Evolutionary conservation across 2,888 invertebrate species (phyloP).

Genomic region (Thalpophila matura): DNA sequence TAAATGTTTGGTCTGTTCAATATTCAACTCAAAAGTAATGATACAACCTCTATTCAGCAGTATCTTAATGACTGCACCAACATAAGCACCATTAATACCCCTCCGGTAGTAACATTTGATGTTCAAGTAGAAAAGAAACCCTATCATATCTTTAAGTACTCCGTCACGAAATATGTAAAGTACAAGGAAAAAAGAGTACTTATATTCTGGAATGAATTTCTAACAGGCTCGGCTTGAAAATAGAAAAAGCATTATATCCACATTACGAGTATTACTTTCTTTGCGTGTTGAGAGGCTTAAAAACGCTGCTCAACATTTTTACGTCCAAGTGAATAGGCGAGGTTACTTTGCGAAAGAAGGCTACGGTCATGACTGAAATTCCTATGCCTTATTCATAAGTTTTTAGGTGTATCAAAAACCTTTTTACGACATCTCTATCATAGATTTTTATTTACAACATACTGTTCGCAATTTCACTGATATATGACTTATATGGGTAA

Average conservation of each 20-base stretch:
- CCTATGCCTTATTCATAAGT: slow-evolving; percentile 65
- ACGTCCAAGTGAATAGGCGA: slow-evolving; percentile 61
- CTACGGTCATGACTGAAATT: slow-evolving; percentile 55
- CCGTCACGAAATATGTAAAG: slow-evolving; percentile 43
- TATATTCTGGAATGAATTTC: slow-evolving; percentile 55
- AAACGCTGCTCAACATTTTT: slow-evolving; percentile 61
- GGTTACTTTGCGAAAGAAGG: slow-evolving; percentile 59
- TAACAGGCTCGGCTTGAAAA: slow-evolving; percentile 55
- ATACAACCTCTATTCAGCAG: slow-evolving; percentile 28
- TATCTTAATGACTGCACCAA: slow-evolving; percentile 44
- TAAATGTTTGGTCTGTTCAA: slow-evolving; percentile 3
- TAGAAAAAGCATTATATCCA: slow-evolving; percentile 59
- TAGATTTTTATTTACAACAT: slow-evolving; percentile 49
- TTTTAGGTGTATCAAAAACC: slow-evolving; percentile 59
- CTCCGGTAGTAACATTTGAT: slow-evolving; percentile 34
- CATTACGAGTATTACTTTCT: slow-evolving; percentile 58
- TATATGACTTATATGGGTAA: not conserved
- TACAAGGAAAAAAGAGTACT: slow-evolving; percentile 37
- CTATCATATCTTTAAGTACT: slow-evolving; percentile 41
- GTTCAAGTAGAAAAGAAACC: slow-evolving; percentile 29
- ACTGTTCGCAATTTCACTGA: slow-evolving; percentile 14
- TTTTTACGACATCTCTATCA: slow-evolving; percentile 52
- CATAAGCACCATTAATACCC: slow-evolving; percentile 38
- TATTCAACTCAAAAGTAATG: slow-evolving; percentile 39
- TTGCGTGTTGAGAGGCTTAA: slow-evolving; percentile 63